Evolutionary conservation across 2,888 invertebrate genomes (phyloP).

Genomic region (Nebria brevicollis): DNA sequence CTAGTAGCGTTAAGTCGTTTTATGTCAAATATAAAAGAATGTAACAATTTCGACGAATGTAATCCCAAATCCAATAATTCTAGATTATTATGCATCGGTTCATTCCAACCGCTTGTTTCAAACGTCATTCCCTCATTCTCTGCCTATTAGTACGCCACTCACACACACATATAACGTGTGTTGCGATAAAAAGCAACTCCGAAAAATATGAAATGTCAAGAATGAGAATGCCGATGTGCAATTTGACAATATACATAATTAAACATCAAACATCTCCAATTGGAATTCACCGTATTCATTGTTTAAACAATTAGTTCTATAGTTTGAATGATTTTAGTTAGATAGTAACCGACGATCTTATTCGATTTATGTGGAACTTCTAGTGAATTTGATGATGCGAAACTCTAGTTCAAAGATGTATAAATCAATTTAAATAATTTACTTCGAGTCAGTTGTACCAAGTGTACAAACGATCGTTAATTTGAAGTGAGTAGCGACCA

Average conservation of each 20-base stretch:
- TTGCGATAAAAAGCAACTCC: too few species aligned
- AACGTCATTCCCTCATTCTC: not conserved
- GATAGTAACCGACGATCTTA: too few species aligned
- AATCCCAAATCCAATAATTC: not conserved
- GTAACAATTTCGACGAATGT: not conserved
- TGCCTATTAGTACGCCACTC: not conserved
- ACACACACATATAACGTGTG: not conserved
- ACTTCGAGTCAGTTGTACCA: not conserved
- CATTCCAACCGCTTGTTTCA: not conserved
- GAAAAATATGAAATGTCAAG: too few species aligned
- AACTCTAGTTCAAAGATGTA: not conserved
- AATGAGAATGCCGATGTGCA: not conserved
- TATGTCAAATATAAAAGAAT: not conserved
- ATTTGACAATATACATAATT: not conserved
- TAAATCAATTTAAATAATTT: constrained; percentile 1
- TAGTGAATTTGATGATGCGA: not conserved
- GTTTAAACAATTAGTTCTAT: not conserved
- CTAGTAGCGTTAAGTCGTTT: not conserved
- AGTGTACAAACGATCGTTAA: not conserved
- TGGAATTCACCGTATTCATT: not conserved
- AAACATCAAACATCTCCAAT: not conserved
- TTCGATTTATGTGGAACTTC: not conserved
- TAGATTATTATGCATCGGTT: not conserved
- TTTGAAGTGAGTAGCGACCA: not conserved
- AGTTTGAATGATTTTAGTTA: too few species aligned